phyloP scores from a whole-genome alignment of 1,140 invertebrate species.

The Nasonia giraulti region DNA sequence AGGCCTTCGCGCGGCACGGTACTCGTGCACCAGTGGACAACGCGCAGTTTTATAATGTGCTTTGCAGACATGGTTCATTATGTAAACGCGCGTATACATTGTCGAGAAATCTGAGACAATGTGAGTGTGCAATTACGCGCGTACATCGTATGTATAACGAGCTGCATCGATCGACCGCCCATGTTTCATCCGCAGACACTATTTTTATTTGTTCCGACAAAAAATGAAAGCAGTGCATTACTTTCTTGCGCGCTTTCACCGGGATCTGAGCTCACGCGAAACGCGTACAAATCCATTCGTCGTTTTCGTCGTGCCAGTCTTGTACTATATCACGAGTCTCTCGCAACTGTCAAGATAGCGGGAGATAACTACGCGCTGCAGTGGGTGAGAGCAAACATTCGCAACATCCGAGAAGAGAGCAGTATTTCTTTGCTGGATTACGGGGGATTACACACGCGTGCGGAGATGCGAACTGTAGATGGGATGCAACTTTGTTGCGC shows the following conservation, averaged over 20 bases:
- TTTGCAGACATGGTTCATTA: constrained; percentile 13
- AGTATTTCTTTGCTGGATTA: no score
- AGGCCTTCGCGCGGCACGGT: background rate
- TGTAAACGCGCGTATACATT: background rate
- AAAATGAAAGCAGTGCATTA: background rate
- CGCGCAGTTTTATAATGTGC: background rate
- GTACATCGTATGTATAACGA: constrained; percentile 15
- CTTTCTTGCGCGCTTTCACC: background rate
- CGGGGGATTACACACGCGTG: no score
- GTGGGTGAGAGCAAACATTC: background rate
- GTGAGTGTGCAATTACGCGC: background rate
- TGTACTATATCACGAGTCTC: background rate
- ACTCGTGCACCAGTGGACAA: no score
- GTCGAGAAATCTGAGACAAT: background rate
- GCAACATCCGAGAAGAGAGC: no score
- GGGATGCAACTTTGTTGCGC: background rate
- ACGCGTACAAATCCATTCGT: background rate
- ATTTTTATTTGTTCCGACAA: no score
- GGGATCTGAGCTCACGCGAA: background rate
- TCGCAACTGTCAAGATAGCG: no score
- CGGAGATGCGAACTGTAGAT: no score
- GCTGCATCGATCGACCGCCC: constrained; percentile 25
- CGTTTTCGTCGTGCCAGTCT: background rate
- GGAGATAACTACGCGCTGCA: background rate
- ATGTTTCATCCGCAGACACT: background rate